Evolutionary conservation across 1,140 invertebrate genomes (phyloP).

Genomic region (Zaprionus ghesquierei): DNA sequence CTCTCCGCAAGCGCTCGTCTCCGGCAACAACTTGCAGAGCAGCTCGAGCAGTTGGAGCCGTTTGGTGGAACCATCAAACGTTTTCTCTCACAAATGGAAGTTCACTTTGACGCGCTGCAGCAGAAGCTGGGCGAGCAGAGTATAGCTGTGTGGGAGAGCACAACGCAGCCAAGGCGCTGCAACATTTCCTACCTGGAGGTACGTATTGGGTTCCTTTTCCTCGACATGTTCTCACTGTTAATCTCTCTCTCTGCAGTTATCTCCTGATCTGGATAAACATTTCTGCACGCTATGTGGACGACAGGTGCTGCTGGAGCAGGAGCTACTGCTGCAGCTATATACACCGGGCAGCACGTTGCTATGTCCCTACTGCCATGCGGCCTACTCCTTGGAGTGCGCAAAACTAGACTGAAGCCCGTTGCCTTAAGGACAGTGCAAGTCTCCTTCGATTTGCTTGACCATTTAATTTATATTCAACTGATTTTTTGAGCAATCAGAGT

Average conservation of each 20-base stretch:
- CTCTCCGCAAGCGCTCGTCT: conserved; percentile 18
- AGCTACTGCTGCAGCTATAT: conserved; percentile 53
- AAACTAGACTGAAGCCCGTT: conserved; percentile 12
- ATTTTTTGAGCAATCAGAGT: conserved; percentile 29
- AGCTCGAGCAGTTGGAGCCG: conserved; percentile 5
- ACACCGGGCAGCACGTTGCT: conserved; percentile 5
- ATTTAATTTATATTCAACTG: conserved; percentile 25
- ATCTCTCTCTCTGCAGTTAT: conserved; percentile 27
- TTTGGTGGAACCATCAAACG: not conserved
- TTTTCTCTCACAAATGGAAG: conserved; percentile 15
- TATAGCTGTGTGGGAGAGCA: not conserved
- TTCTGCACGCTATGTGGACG: conserved; percentile 60
- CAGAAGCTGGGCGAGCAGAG: not conserved
- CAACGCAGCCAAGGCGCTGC: conserved; percentile 9
- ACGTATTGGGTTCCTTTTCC: not conserved
- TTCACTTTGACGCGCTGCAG: conserved; percentile 38
- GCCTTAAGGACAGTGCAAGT: conserved; percentile 4
- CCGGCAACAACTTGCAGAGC: conserved; percentile 4
- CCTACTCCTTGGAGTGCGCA: conserved; percentile 29
- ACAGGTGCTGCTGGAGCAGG: conserved; percentile 27
- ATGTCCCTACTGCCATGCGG: conserved; percentile 60
- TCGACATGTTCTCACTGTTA: not conserved
- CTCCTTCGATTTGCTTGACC: not conserved
- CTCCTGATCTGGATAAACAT: conserved; percentile 34
- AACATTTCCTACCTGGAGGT: conserved; percentile 51